These are phyloP conservation scores for Hipposideros larvatus DNA, from an alignment of 2,797 vertebrate genomes.

Conservation along the genomic window DNA sequence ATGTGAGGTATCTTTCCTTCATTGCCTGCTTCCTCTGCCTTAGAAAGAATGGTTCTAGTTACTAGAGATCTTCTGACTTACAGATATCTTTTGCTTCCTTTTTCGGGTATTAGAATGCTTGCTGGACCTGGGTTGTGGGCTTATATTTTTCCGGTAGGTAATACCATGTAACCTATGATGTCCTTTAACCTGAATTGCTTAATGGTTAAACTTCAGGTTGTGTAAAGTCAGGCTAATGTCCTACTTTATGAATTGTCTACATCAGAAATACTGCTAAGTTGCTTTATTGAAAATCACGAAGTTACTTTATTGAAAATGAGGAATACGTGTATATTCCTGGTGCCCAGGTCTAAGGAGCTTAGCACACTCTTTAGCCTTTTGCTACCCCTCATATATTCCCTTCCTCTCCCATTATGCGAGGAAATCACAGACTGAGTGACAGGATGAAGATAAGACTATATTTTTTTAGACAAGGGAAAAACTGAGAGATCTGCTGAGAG, in stretches of 20 bases:
- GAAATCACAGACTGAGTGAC: slow-evolving; percentile 25
- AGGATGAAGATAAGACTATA: neutral
- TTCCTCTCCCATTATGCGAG: slow-evolving; percentile 59
- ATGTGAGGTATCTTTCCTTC: slow-evolving; percentile 54
- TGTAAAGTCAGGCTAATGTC: slow-evolving; percentile 11
- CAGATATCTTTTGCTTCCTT: slow-evolving; percentile 13
- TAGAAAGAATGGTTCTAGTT: slow-evolving; percentile 56
- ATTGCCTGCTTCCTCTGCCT: slow-evolving; percentile 68
- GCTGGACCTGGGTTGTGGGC: neutral
- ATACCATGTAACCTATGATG: neutral
- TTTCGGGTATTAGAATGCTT: slow-evolving; percentile 31
- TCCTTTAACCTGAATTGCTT: slow-evolving; percentile 5
- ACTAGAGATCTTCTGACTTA: slow-evolving; percentile 40
- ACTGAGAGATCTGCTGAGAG: slow-evolving; percentile 34
- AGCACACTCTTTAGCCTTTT: slow-evolving; percentile 19
- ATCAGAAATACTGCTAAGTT: slow-evolving; percentile 49
- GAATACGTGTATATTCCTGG: neutral
- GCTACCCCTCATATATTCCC: slow-evolving; percentile 58
- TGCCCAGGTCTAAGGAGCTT: neutral
- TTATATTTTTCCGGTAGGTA: neutral
- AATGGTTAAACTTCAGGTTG: slow-evolving; percentile 30
- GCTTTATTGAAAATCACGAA: neutral
- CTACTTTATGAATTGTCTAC: neutral
- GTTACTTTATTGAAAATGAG: slow-evolving; percentile 30
- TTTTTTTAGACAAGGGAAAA: slow-evolving; percentile 32